phyloP scores from a whole-genome alignment of 2,113 vertebrate genomes.

The Tiliqua scincoides region DNA sequence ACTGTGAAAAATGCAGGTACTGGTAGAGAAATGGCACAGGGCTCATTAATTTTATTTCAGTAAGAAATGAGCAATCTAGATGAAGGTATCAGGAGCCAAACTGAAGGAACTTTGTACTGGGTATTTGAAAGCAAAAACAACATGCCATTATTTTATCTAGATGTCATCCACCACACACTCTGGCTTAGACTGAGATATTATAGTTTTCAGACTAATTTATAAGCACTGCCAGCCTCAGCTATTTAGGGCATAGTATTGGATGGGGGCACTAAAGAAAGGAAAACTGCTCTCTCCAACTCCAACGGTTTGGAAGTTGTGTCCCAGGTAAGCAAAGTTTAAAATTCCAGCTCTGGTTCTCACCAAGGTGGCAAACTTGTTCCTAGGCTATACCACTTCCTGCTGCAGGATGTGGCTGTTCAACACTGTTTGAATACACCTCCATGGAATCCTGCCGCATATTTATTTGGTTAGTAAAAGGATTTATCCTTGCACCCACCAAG shows the following conservation, averaged over 20 bases:
- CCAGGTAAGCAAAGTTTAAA: neutral
- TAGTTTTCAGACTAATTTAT: neutral
- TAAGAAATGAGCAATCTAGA: neutral
- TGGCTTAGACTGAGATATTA: neutral
- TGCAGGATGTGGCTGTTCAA: neutral
- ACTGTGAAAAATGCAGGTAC: neutral
- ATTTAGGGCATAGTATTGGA: neutral
- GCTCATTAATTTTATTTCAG: constrained; percentile 6
- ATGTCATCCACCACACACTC: too few relatives aligned
- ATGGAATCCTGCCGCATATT: too few relatives aligned
- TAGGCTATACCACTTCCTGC: neutral
- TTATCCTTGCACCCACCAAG: too few relatives aligned
- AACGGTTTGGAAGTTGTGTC: neutral
- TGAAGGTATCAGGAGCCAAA: neutral
- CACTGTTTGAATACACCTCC: neutral
- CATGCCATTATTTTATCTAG: neutral
- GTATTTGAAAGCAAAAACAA: neutral
- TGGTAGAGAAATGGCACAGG: neutral
- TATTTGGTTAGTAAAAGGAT: neutral
- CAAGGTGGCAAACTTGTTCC: neutral
- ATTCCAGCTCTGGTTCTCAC: neutral
- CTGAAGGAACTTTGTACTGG: neutral
- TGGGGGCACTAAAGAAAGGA: neutral
- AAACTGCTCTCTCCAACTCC: neutral
- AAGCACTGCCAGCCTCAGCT: neutral